Base-by-base conservation (phyloP, 2,888 invertebrate species). In the Drosophila borealis region DNA sequence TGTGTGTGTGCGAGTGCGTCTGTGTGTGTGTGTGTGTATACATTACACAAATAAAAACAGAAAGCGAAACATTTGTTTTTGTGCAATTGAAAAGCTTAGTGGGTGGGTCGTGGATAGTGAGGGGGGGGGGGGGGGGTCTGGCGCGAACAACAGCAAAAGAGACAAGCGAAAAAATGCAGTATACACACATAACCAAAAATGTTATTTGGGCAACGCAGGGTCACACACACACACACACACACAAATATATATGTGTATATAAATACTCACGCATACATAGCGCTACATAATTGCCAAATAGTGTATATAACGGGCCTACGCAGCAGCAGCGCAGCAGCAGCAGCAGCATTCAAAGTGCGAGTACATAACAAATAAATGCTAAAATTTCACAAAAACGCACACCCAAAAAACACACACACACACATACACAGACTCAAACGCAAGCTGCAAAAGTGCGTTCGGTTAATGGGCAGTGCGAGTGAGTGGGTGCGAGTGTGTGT, bases 351-450 rank as follows among this genome's bases (percentile, higher is more conserved):
- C 68, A 37, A 56, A 66, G 56, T 66, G 65, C 70, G 68, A 80
- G 85, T 81, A 86, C 88, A 86, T 88, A 88, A 83, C 88, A 88
- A 83, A 87, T 84, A 84, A 88, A 88, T 88, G 84, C 87, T 84
- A 88, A 87, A 86, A 87, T 81, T 88, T 82, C 78, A 80, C 81
- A 83, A 81, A 84, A 88, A 80, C 75, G 72, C 85, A 80, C 78
- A 78, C 77, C 74, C 79, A 86, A 77, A 74, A 8, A 57, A 79
- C 66, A 44, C 73, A 64, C 48, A 56, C 61, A 53, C 81, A 67
- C 69, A 49, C 55, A 60, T 49, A 50, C 65, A 62, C 33, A 68
- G 19, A 76, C 46, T 68, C 72, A 81, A 84, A 56, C 88, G 81
- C 83, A 83, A 71, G 81, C 86, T 87, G 87, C 87, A 88, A 88